phyloP scores from a whole-genome alignment of 1,140 invertebrate genomes.

The Bradysia coprophila region DNA sequence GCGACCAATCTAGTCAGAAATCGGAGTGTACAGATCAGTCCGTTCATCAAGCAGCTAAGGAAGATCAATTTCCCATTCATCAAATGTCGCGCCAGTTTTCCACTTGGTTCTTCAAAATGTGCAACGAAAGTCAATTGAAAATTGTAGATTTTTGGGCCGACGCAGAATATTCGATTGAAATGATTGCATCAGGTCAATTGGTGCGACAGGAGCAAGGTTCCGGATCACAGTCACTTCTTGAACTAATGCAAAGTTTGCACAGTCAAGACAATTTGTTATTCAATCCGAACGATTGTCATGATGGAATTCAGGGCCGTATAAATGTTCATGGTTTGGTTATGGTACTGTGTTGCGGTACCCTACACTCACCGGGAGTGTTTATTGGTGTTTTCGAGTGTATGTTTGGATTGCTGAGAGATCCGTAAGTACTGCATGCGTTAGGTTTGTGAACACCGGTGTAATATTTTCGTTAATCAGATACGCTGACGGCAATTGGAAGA shows the following conservation, averaged over 20 bases:
- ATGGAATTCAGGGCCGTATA: conserved; percentile 31
- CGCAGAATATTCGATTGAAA: conserved; percentile 10
- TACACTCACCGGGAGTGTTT: conserved; percentile 29
- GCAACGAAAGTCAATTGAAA: conserved; percentile 28
- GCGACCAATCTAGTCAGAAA: conserved; percentile 3
- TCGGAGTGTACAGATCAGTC: background rate
- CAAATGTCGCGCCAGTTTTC: conserved; percentile 31
- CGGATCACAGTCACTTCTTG: conserved; percentile 1
- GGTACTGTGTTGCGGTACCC: conserved; percentile 36
- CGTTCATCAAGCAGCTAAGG: conserved; percentile 2
- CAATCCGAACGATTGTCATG: conserved; percentile 32
- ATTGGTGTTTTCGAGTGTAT: conserved; percentile 43
- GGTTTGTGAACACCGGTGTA: no score
- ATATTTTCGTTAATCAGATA: no score
- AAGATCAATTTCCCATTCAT: conserved; percentile 16
- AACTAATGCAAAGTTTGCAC: conserved; percentile 9
- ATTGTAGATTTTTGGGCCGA: conserved; percentile 36
- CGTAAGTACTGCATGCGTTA: no score
- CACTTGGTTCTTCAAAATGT: conserved; percentile 36
- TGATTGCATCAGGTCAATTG: conserved; percentile 5
- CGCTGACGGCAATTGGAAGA: background rate
- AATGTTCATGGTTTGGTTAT: conserved; percentile 39
- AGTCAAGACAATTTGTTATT: conserved; percentile 24
- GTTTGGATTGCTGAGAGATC: conserved; percentile 38
- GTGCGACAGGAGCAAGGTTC: conserved; percentile 8